phyloP scores from a whole-genome alignment of 2,888 invertebrate species.

The Diarsia mendica region DNA sequence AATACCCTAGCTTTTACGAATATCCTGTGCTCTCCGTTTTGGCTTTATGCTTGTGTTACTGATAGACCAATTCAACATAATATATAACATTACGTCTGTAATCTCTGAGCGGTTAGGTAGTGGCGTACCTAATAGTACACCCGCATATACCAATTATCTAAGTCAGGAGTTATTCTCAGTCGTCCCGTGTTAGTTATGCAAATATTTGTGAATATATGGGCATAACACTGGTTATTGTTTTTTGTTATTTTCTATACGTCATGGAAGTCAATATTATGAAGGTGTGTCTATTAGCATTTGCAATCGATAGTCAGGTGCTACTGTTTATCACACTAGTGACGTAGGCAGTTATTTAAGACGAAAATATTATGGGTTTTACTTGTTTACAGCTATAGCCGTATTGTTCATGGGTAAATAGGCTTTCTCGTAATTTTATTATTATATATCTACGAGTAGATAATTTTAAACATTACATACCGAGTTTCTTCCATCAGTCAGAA shows the following conservation, averaged over 20 bases:
- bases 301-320: conserved; percentile 37
- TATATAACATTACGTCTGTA: no score
- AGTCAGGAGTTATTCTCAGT: background rate
- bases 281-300: conserved; percentile 49
- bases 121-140: no score
- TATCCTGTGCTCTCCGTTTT: no score
- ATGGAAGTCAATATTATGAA: conserved; percentile 56
- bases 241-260: conserved; percentile 36
- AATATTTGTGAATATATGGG: background rate
- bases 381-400: conserved; percentile 23
- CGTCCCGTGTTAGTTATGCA: background rate
- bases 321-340: conserved; percentile 34
- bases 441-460: no score
- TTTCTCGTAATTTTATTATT: no score
- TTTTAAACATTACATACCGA: no score
- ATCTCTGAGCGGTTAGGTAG: no score
- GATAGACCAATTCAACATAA: background rate
- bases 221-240: conserved; percentile 36
- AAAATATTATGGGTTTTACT: conserved; percentile 39
- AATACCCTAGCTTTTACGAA: no score
- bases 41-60: no score
- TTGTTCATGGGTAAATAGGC: background rate
- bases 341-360: background rate
- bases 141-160: no score
- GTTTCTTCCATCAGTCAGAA: no score